Evolutionary conservation across 1,140 invertebrate genomes (phyloP).

Genomic region (Limonius californicus): DNA sequence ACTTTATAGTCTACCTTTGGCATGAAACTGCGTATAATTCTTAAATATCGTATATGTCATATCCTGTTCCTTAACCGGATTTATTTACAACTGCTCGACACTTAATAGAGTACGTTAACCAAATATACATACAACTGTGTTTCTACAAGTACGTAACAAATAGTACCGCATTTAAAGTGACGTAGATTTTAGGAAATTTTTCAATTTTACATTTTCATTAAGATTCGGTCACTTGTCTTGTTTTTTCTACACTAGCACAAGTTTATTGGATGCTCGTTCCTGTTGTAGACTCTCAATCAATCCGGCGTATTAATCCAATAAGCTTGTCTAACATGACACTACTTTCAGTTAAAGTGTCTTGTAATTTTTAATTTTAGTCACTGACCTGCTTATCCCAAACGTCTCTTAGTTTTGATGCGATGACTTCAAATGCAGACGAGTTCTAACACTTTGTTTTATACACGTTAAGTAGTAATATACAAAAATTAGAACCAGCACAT

Average conservation of each 20-base stretch:
- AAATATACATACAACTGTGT: constrained; percentile 41
- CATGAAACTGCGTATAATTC: constrained; percentile 46
- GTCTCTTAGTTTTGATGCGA: not conserved
- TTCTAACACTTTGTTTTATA: constrained; percentile 12
- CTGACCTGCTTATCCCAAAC: constrained; percentile 9
- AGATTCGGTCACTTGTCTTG: not conserved
- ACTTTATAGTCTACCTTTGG: constrained; percentile 45
- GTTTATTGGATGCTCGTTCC: not conserved
- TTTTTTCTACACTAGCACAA: not conserved
- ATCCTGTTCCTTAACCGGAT: constrained; percentile 39
- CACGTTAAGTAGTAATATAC: constrained; percentile 4
- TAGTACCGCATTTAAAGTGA: constrained; percentile 12
- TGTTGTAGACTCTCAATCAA: not conserved
- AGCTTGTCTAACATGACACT: constrained; percentile 1
- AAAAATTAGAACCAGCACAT: constrained; percentile 5
- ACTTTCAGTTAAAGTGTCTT: constrained; percentile 10
- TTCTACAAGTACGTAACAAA: constrained; percentile 15
- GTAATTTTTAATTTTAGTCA: not conserved
- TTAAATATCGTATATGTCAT: constrained; percentile 47
- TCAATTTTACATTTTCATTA: not conserved
- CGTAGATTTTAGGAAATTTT: not conserved
- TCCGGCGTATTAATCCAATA: not conserved
- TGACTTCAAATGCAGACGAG: not conserved
- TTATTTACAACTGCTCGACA: constrained; percentile 40
- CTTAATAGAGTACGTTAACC: constrained; percentile 32